A percentile compares a stretch with the other conserved stretches of the same genome.
Evolutionary conservation across 2,797 vertebrate genomes (phyloP).

Genomic region (Enteromius argenteus): DNA sequence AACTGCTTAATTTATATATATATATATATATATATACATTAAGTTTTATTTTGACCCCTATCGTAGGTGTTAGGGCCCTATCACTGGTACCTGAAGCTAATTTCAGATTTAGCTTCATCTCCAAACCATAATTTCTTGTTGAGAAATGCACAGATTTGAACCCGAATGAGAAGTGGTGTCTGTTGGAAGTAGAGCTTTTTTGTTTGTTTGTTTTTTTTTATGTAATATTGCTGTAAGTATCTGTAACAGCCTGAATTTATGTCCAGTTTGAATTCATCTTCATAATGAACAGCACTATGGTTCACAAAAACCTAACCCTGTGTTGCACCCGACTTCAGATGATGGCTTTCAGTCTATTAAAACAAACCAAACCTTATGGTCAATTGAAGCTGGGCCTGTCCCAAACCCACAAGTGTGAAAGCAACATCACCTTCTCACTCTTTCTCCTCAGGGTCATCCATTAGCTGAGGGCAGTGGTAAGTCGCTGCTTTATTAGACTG

Average conservation of each 20-base stretch:
- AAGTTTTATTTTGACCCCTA: too few species aligned
- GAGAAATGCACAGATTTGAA: neutral
- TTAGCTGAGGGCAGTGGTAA: constrained; percentile 37
- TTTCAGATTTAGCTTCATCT: neutral
- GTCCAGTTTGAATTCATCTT: neutral
- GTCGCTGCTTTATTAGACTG: constrained; percentile 37
- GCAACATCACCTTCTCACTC: constrained; percentile 9
- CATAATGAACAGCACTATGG: constrained; percentile 18
- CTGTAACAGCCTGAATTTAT: neutral
- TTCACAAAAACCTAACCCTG: constrained; percentile 4
- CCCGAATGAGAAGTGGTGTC: neutral
- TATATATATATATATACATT: too few species aligned
- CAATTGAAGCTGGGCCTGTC: constrained; percentile 15
- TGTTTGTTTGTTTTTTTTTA: neutral
- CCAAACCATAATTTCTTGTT: neutral
- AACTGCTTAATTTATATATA: too few species aligned
- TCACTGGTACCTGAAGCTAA: neutral
- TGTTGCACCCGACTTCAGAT: constrained; percentile 4
- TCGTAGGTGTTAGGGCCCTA: neutral
- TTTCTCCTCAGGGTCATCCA: constrained; percentile 17
- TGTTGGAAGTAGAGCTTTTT: neutral
- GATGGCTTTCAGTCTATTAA: neutral
- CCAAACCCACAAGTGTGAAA: constrained; percentile 11
- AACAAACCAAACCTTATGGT: neutral
- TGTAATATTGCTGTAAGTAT: neutral